Percentiles rank a stretch among this genome's conserved stretches.
phyloP scores from a whole-genome alignment of 2,797 vertebrate species.

The Decapterus maruadsi region DNA sequence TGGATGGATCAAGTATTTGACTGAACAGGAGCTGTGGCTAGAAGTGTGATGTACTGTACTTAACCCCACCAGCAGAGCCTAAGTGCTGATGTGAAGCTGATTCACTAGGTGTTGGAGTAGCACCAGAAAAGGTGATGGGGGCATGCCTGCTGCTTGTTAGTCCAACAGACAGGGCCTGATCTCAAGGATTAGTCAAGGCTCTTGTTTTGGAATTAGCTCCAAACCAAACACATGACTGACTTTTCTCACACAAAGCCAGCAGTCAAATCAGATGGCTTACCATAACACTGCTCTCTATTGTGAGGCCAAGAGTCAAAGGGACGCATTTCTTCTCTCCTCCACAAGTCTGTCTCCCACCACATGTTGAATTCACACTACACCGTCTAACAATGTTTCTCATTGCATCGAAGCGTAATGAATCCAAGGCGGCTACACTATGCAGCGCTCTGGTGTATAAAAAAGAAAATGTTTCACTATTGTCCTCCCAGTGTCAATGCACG shows the following conservation, averaged over 20 bases:
- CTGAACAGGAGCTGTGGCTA: slow-evolving; percentile 14
- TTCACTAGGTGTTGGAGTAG: slow-evolving; percentile 44
- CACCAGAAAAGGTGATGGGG: slow-evolving; percentile 61
- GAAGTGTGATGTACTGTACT: slow-evolving; percentile 18
- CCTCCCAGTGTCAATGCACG: slow-evolving; percentile 44
- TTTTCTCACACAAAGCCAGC: slow-evolving; percentile 79
- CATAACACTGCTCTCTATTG: slow-evolving; percentile 79
- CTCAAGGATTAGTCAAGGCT: slow-evolving; percentile 76
- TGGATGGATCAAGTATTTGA: neutral
- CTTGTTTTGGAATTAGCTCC: slow-evolving; percentile 81
- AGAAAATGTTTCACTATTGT: slow-evolving; percentile 23
- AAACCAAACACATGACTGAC: slow-evolving; percentile 83
- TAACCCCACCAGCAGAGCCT: slow-evolving; percentile 12
- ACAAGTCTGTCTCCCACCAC: slow-evolving; percentile 70
- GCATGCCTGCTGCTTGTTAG: slow-evolving; percentile 55
- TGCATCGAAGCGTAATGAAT: slow-evolving; percentile 43
- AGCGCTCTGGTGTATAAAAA: neutral
- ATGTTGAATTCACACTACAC: slow-evolving; percentile 54
- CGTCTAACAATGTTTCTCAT: slow-evolving; percentile 64
- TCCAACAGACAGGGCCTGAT: slow-evolving; percentile 67
- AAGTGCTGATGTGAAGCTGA: slow-evolving; percentile 34
- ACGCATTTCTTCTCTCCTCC: slow-evolving; percentile 70
- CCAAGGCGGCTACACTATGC: neutral
- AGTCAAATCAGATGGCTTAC: slow-evolving; percentile 73
- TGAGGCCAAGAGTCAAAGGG: slow-evolving; percentile 64